These are phyloP conservation scores for Ariolimax columbianus DNA, from an alignment of 2,888 invertebrate species.

Conservation along the genomic window DNA sequence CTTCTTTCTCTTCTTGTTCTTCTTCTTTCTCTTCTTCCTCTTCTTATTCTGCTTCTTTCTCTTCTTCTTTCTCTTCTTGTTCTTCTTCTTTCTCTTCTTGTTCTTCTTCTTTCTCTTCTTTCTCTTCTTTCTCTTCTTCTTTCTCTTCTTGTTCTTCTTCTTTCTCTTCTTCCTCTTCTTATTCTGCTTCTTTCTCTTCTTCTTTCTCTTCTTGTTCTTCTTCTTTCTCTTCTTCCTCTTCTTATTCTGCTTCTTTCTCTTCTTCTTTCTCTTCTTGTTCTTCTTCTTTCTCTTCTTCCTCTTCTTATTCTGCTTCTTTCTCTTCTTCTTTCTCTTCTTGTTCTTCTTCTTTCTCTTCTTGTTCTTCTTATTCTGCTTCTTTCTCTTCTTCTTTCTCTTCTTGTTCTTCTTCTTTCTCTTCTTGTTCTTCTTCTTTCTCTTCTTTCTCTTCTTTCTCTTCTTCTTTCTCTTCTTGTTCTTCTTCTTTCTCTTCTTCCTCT, in stretches of 20 bases:
- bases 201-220: neutral
- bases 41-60: too few species aligned
- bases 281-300: neutral
- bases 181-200: too few species aligned
- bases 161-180: too few species aligned
- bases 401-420: neutral
- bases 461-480: neutral
- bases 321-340: neutral
- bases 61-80: too few species aligned
- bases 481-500: too few species aligned
- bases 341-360: neutral
- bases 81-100: too few species aligned
- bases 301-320: too few species aligned
- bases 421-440: neutral
- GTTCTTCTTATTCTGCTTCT: too few species aligned
- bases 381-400: neutral
- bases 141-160: neutral
- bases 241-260: too few species aligned
- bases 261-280: neutral
- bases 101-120: too few species aligned
- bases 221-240: too few species aligned
- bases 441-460: neutral
- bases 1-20: neutral
- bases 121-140: neutral
- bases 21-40: neutral